A percentile compares a stretch with the other conserved stretches of the same genome.
phyloP scores from a whole-genome alignment of 2,888 invertebrate species.

The Pegoplata infirma region DNA sequence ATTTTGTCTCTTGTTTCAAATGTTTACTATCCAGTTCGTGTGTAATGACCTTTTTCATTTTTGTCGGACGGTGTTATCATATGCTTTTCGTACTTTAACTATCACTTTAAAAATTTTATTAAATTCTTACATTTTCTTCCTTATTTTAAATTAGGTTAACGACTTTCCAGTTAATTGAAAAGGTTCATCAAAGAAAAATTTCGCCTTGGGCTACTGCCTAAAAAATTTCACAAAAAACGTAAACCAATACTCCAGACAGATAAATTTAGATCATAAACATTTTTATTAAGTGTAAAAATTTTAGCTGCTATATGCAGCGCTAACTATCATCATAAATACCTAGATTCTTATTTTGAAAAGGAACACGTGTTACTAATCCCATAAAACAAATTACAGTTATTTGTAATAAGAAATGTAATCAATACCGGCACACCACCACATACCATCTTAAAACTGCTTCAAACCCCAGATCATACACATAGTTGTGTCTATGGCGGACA shows the following conservation, averaged over 20 bases:
- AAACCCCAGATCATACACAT: slow-evolving; percentile 5
- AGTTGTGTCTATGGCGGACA: slow-evolving; percentile 12
- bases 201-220: too few species aligned
- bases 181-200: too few species aligned
- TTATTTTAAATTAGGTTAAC: too few species aligned
- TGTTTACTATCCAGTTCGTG: too few species aligned
- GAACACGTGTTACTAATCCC: slow-evolving; percentile 55
- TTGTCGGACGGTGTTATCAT: too few species aligned
- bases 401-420: slow-evolving; percentile 41
- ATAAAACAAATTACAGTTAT: slow-evolving; percentile 57
- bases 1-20: too few species aligned
- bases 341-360: slow-evolving; percentile 2
- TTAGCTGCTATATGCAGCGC: slow-evolving; percentile 39
- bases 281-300: slow-evolving; percentile 44
- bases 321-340: not conserved
- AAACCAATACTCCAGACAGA: not conserved
- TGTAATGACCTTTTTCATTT: too few species aligned
- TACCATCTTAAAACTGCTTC: not conserved
- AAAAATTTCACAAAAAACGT: slow-evolving; percentile 5
- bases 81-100: too few species aligned
- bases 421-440: slow-evolving; percentile 37
- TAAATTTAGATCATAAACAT: slow-evolving; percentile 23
- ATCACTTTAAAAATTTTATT: too few species aligned
- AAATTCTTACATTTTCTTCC: too few species aligned
- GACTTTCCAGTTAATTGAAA: too few species aligned